These are phyloP conservation scores for Augiades crinisus DNA, from an alignment of 2,888 invertebrate genomes.

Conservation along the genomic window DNA sequence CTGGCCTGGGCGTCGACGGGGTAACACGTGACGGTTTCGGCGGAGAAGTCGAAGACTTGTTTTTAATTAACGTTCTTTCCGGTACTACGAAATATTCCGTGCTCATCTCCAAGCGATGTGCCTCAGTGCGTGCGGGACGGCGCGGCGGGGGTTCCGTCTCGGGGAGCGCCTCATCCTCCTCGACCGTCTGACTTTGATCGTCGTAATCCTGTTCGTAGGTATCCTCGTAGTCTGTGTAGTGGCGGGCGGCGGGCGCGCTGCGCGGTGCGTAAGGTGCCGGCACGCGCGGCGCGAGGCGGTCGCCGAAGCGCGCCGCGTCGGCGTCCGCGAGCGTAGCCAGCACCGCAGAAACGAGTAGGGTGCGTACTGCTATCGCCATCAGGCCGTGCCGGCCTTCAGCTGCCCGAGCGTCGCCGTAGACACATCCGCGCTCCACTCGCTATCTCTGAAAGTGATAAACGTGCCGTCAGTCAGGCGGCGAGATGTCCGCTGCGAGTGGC, in stretches of 20 bases:
- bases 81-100: constrained; percentile 92
- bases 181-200: constrained; percentile 46
- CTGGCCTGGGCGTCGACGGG: constrained; percentile 46
- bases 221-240: constrained; percentile 57
- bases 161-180: constrained; percentile 45
- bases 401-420: constrained; percentile 52
- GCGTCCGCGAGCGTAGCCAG: constrained; percentile 51
- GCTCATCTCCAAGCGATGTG: constrained; percentile 87
- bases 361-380: constrained; percentile 61
- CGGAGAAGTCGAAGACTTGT: constrained; percentile 48
- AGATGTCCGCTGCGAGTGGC: constrained; percentile 43
- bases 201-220: constrained; percentile 61
- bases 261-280: constrained; percentile 65
- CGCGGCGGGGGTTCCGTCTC: constrained; percentile 54
- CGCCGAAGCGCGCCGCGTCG: constrained; percentile 63
- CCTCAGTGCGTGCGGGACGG: constrained; percentile 65
- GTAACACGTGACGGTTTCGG: constrained; percentile 57
- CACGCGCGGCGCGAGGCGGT: constrained; percentile 67
- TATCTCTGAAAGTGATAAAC: constrained; percentile 57
- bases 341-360: constrained; percentile 59
- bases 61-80: constrained; percentile 65
- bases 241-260: constrained; percentile 48
- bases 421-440: constrained; percentile 54
- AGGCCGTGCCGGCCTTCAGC: constrained; percentile 67
- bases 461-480: constrained; percentile 45